Percentiles rank a stretch among this genome's conserved stretches.
phyloP scores from a whole-genome alignment of 2,113 vertebrate genomes.

The Coryphaenoides rupestris region DNA sequence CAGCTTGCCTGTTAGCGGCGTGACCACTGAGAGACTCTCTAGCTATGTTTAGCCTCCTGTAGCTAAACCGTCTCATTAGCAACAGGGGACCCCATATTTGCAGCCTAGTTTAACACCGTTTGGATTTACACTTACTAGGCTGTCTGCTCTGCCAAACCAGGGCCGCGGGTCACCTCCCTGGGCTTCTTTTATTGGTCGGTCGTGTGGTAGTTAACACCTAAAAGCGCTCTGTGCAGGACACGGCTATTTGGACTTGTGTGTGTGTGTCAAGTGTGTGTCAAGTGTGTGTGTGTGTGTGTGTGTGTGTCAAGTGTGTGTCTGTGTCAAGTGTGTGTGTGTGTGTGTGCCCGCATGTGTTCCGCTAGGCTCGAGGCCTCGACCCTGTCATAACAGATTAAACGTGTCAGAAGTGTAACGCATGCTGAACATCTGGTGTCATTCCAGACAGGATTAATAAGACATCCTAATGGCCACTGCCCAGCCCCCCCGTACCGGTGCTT shows the following conservation, averaged over 20 bases:
- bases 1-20: conserved; percentile 71
- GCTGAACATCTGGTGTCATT: conserved; percentile 42
- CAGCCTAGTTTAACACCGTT: conserved; percentile 66
- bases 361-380: conserved; percentile 8
- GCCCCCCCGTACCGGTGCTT: too few species aligned
- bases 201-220: conserved; percentile 42
- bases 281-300: background rate
- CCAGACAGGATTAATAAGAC: conserved; percentile 32
- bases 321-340: too few species aligned
- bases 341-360: background rate
- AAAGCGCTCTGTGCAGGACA: conserved; percentile 23
- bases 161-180: conserved; percentile 30
- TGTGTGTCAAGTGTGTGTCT: background rate
- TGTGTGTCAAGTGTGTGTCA: conserved; percentile 1
- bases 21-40: conserved; percentile 67
- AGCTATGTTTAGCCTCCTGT: conserved; percentile 67
- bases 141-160: conserved; percentile 22
- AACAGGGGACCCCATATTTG: conserved; percentile 66
- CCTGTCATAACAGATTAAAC: conserved; percentile 10
- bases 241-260: conserved; percentile 24
- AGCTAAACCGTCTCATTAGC: conserved; percentile 74
- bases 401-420: conserved; percentile 16
- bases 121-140: conserved; percentile 66
- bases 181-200: conserved; percentile 34
- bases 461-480: background rate